Evolutionary conservation across 2,797 vertebrate genomes (phyloP).

Genomic region (Mus caroli): DNA sequence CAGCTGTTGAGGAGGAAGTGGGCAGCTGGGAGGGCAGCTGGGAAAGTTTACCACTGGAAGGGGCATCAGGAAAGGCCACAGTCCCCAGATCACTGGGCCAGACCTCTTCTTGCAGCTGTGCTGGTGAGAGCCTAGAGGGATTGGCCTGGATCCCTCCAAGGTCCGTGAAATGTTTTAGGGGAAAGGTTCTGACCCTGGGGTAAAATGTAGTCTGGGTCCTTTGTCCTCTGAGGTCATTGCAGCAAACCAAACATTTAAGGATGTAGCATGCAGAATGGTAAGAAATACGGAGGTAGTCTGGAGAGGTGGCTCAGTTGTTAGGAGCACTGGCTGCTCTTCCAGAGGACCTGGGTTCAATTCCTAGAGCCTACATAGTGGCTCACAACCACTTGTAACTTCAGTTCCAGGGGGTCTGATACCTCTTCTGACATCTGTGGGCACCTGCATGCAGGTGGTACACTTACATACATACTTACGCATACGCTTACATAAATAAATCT

Average conservation of each 20-base stretch:
- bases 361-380: not conserved
- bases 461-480: not conserved
- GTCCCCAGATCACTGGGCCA: not conserved
- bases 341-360: not conserved
- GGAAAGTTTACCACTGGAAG: slow-evolving; percentile 2
- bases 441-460: not conserved
- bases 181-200: not conserved
- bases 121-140: not conserved
- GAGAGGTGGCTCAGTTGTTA: not conserved
- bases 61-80: not conserved
- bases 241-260: not conserved
- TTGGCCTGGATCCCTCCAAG: not conserved
- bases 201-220: not conserved
- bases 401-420: not conserved
- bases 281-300: not conserved
- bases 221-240: not conserved
- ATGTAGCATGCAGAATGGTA: not conserved
- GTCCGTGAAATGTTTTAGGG: not conserved
- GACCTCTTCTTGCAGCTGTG: not conserved
- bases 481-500: not conserved
- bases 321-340: not conserved
- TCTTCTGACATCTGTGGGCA: not conserved
- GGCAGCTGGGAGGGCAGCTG: slow-evolving; percentile 25
- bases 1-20: slow-evolving; percentile 64
- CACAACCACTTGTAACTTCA: not conserved